Conservation (phyloP, 1,140 invertebrate genomes). For the Zaprionus vittiger region DNA sequence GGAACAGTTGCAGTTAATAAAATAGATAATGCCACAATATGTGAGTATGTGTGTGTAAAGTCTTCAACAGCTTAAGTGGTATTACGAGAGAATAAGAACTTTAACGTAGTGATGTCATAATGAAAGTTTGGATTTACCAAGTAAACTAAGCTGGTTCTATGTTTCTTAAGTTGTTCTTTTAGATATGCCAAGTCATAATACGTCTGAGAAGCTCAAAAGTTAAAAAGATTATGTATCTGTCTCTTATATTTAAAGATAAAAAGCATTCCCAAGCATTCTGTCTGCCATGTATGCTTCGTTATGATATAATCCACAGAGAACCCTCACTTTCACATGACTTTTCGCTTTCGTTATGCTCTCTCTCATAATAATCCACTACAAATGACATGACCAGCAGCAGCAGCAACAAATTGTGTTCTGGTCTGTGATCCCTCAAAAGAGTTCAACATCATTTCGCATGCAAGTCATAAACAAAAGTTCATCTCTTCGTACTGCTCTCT, state of each 20-base stretch:
- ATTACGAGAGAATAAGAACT: neutral
- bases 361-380: neutral
- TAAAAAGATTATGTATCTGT: too few relatives aligned
- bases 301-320: neutral
- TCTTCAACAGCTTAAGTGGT: neutral
- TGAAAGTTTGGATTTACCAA: neutral
- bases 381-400: constrained; percentile 16
- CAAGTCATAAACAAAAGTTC: constrained; percentile 11
- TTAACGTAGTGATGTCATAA: neutral
- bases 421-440: constrained; percentile 1
- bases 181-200: too few relatives aligned
- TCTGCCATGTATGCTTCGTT: neutral
- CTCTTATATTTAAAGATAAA: too few relatives aligned
- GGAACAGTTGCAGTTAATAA: constrained; percentile 11
- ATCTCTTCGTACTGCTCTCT: constrained; percentile 4
- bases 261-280: neutral
- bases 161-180: too few relatives aligned
- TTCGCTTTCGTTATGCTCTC: neutral
- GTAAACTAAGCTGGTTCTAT: too few relatives aligned
- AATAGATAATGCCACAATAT: constrained; percentile 4
- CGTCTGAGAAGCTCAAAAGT: too few relatives aligned
- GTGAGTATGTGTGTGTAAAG: neutral
- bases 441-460: constrained; percentile 19
- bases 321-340: neutral
- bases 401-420: constrained; percentile 20